Conservation (phyloP, 2,888 invertebrate genomes). For the Proisotoma minuta region DNA sequence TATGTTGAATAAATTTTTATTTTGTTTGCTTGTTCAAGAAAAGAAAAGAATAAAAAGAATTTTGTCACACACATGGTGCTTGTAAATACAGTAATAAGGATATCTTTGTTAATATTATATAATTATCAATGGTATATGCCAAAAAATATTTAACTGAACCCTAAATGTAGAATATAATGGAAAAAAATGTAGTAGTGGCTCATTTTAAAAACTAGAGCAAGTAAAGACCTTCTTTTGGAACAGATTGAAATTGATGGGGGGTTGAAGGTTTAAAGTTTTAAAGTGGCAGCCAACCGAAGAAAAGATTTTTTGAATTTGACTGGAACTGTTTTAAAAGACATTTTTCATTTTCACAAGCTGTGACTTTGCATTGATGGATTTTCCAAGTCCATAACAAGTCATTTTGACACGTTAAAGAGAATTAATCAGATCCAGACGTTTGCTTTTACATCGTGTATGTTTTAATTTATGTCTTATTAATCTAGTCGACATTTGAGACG, state of each 20-base stretch:
- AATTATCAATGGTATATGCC: too few relatives aligned
- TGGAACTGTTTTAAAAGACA: conserved; percentile 6
- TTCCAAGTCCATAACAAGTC: background rate
- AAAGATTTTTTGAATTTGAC: background rate
- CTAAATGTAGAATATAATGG: too few relatives aligned
- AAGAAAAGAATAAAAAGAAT: too few relatives aligned
- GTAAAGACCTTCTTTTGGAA: conserved; percentile 1
- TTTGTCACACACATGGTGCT: too few relatives aligned
- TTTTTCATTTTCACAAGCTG: conserved; percentile 1
- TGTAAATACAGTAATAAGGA: too few relatives aligned
- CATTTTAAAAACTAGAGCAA: too few relatives aligned
- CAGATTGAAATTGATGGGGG: conserved; percentile 32
- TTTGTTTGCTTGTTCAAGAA: too few relatives aligned
- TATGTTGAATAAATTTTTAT: too few relatives aligned
- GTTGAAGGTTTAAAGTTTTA: conserved; percentile 29
- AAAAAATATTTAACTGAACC: too few relatives aligned
- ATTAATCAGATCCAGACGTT: background rate
- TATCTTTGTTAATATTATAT: too few relatives aligned
- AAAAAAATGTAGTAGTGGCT: too few relatives aligned
- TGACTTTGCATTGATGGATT: conserved; percentile 5
- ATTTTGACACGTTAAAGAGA: background rate
- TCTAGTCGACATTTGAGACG: background rate
- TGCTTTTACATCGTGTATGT: background rate
- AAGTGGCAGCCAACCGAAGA: conserved; percentile 29
- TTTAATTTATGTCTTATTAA: background rate